Conservation (phyloP, 2,888 invertebrate genomes). For the Lissocephala sabroskyi region DNA sequence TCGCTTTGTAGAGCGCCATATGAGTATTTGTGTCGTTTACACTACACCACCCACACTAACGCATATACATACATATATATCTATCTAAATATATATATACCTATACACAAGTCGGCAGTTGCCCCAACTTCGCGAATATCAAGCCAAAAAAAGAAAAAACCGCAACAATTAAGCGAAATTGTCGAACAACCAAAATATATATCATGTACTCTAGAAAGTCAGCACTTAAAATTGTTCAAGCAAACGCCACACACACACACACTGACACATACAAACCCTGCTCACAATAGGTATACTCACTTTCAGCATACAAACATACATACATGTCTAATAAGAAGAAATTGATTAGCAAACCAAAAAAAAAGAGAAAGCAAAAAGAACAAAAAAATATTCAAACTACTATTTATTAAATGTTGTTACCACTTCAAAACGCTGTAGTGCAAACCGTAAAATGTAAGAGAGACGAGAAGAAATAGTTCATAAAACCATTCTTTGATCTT, state of each 20-base stretch:
- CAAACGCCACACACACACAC: conserved; percentile 17
- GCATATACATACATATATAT: conserved; percentile 12
- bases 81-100: conserved; percentile 22
- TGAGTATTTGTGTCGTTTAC: conserved; percentile 29
- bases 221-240: conserved; percentile 1
- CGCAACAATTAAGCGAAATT: conserved; percentile 19
- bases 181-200: conserved; percentile 14
- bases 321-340: conserved; percentile 41
- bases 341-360: conserved; percentile 44
- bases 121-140: conserved; percentile 8
- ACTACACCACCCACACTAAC: conserved; percentile 24
- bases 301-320: conserved; percentile 22
- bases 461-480: conserved; percentile 22
- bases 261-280: conserved; percentile 17
- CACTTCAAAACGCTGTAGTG: conserved; percentile 59
- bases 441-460: conserved; percentile 35
- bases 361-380: no score
- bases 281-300: conserved; percentile 11
- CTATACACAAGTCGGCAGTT: conserved; percentile 7
- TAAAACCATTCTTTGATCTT: conserved; percentile 60
- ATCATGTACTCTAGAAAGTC: no score
- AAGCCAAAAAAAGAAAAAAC: conserved; percentile 46
- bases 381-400: conserved; percentile 39
- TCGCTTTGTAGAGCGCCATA: conserved; percentile 12
- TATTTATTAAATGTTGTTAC: conserved; percentile 67